A percentile compares a stretch with the other conserved stretches of the same genome.
phyloP scores from a whole-genome alignment of 2,797 vertebrate genomes.

The Novumbra hubbsi region DNA sequence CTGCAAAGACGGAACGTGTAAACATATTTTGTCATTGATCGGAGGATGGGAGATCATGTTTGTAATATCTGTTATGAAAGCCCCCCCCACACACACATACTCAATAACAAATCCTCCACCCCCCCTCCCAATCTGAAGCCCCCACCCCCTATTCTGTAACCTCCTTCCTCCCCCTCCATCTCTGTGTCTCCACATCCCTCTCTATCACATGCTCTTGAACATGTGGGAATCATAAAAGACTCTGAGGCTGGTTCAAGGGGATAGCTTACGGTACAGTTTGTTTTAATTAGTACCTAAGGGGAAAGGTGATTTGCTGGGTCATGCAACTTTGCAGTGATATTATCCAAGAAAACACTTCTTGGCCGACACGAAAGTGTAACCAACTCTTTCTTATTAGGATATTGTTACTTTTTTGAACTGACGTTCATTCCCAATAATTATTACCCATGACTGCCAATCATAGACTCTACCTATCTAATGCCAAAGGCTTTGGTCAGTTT shows the following conservation, averaged over 20 bases:
- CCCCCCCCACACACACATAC: conserved; percentile 27
- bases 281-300: conserved; percentile 49
- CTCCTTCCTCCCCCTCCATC: conserved; percentile 34
- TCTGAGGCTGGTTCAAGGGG: conserved; percentile 25
- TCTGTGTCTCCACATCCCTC: conserved; percentile 31
- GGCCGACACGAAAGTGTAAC: not conserved
- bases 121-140: not conserved
- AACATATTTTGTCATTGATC: conserved; percentile 63
- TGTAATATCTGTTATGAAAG: conserved; percentile 52
- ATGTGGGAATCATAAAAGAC: conserved; percentile 14
- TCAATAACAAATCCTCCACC: conserved; percentile 48
- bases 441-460: too few relatives aligned
- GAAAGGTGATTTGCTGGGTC: conserved; percentile 38
- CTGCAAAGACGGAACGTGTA: conserved; percentile 53
- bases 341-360: conserved; percentile 6
- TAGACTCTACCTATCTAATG: too few relatives aligned
- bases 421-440: too few relatives aligned
- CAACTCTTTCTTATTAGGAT: not conserved
- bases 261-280: conserved; percentile 9
- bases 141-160: conserved; percentile 16
- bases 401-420: not conserved
- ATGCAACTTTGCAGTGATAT: conserved; percentile 2
- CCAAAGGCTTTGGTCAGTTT: too few relatives aligned
- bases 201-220: conserved; percentile 13
- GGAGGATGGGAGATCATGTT: conserved; percentile 46